Evolutionary conservation across 2,888 invertebrate genomes (phyloP).

Genomic region (Biston betularia): DNA sequence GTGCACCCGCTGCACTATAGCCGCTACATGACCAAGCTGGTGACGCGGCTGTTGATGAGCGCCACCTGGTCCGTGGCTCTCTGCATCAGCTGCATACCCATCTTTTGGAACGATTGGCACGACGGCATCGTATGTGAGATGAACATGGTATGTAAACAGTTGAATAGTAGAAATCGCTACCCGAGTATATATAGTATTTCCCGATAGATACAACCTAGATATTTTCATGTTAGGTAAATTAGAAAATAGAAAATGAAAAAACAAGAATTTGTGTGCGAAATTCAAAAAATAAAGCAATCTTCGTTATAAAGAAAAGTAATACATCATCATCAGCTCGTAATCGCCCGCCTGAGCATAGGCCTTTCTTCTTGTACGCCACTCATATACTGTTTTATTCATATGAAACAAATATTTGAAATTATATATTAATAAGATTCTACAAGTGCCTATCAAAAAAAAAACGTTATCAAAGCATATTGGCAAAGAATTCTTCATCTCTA

Average conservation of each 20-base stretch:
- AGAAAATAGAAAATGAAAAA: no score
- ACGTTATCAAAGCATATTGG: slow-evolving; percentile 15
- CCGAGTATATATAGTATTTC: no score
- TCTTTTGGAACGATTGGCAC: slow-evolving; percentile 93
- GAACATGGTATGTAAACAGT: slow-evolving; percentile 80
- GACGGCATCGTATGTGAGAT: slow-evolving; percentile 88
- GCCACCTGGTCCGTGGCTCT: slow-evolving; percentile 89
- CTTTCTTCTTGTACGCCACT: no score
- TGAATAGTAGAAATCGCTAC: no score
- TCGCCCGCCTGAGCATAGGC: no score
- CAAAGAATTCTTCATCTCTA: slow-evolving; percentile 13
- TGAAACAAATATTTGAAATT: not conserved
- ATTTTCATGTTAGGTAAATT: no score
- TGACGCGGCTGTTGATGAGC: slow-evolving; percentile 87
- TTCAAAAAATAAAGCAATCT: no score
- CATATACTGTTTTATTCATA: no score
- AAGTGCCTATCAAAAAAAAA: not conserved
- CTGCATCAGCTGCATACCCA: slow-evolving; percentile 88
- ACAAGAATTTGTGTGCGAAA: no score
- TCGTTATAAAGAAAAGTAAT: no score
- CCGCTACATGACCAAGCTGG: slow-evolving; percentile 90
- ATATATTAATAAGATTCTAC: not conserved
- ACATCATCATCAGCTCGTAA: no score
- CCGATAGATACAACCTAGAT: no score
- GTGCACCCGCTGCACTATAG: slow-evolving; percentile 92